Evolutionary conservation across 2,113 vertebrate genomes (phyloP).

Genomic region (Oryzias melastigma): DNA sequence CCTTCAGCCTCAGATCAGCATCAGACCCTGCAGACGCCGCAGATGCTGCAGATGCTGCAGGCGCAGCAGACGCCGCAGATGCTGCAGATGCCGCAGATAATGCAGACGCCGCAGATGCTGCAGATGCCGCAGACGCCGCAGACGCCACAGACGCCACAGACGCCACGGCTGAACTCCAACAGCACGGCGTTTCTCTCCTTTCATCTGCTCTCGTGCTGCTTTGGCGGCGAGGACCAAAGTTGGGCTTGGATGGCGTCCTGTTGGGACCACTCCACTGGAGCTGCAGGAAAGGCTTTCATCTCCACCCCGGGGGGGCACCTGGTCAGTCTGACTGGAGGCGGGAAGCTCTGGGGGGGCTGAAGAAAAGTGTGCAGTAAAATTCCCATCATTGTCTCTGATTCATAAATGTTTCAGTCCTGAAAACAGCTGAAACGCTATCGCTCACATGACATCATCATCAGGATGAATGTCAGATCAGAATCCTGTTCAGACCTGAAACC

Average conservation of each 20-base stretch:
- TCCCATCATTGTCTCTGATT: background rate
- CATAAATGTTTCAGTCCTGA: slow-evolving; percentile 3
- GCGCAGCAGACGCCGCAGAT: too few species aligned
- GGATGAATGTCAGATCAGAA: slow-evolving; percentile 63
- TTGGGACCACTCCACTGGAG: background rate
- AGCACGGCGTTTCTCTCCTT: slow-evolving; percentile 12
- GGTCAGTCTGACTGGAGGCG: background rate
- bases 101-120: too few species aligned
- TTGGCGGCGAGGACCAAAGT: slow-evolving; percentile 8
- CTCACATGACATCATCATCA: slow-evolving; percentile 47
- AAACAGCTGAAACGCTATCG: slow-evolving; percentile 49
- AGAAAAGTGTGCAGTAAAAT: slow-evolving; percentile 12
- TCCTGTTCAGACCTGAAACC: slow-evolving; percentile 52
- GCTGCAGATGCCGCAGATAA: too few species aligned
- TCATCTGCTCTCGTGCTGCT: slow-evolving; percentile 11
- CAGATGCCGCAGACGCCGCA: too few species aligned
- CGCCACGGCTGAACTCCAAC: background rate
- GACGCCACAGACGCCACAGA: too few species aligned
- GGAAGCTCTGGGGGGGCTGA: slow-evolving; percentile 14
- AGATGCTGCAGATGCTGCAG: too few species aligned
- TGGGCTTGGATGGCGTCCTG: slow-evolving; percentile 13
- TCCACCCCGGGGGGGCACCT: background rate
- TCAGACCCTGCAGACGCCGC: too few species aligned
- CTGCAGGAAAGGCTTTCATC: slow-evolving; percentile 24
- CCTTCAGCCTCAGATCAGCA: too few species aligned